Evolutionary conservation across 2,113 vertebrate species (phyloP), one percentile per base, ranked within the genome.

Genomic region (Corythornis vintsioides): DNA sequence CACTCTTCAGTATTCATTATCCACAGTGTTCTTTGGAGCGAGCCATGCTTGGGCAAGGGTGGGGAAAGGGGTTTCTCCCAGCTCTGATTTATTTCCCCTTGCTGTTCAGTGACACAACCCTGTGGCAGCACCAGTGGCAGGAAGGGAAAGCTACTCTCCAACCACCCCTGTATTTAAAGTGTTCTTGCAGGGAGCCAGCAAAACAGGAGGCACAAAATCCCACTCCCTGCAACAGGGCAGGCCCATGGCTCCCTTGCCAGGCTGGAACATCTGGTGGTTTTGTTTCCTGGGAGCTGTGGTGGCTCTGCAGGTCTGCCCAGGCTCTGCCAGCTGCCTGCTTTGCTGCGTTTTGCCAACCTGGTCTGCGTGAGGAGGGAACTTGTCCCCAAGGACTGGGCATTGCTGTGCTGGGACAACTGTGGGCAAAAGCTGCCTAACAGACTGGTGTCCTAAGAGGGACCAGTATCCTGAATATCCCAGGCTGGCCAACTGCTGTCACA

Each of bases 1-100:
- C 81, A 43, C 91, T 94, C 78, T 60, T 94, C 86, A 82, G 94
- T 91, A 84, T 92, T 95, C 94, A 82, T 95, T 94, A 78, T 67
- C 78, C 93, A 87, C 75, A 89, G 74, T 87, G 24, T 91, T 87
- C 91, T 65, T 84, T 89, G 92, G 89, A 75, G 89, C 78, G 93
- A 93, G 92, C 38, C 69, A 25, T 16, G 2, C 91, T 82, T 91
- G 87, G 87, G 81, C 71, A 73, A 72, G 77, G 84, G 78, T 8
- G 70, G 65, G 43, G 61, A 77, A 25, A 52, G 43, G 81, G 73
- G 2, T 81, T 87, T 75, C 82, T 87, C 84, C 28, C 7, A 33
- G 78, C 63, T 91, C 81, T 93, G 87, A 84, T 94, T 89, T 84
- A 84, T 92, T 94, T 52, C 66, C 26, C 64, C 40, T 57, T 90